Evolutionary conservation across 2,888 invertebrate genomes (phyloP).

Genomic region (Schrankia costaestrigalis): DNA sequence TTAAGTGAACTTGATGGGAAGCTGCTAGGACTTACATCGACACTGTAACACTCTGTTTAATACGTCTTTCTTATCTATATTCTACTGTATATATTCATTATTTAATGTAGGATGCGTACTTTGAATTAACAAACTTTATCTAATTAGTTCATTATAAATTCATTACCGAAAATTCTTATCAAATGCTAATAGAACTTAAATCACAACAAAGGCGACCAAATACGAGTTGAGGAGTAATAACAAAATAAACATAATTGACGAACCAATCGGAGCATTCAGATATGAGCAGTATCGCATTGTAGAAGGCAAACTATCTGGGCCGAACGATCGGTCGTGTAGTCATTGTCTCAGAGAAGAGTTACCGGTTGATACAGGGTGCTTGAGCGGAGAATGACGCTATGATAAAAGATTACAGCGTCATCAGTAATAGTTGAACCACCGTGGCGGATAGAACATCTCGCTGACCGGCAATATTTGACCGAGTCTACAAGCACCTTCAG

Average conservation of each 20-base stretch:
- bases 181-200: slow-evolving; percentile 20
- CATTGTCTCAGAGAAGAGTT: slow-evolving; percentile 56
- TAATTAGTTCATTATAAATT: slow-evolving; percentile 26
- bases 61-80: too few relatives aligned
- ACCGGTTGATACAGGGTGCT: slow-evolving; percentile 47
- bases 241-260: slow-evolving; percentile 57
- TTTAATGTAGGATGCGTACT: slow-evolving; percentile 4
- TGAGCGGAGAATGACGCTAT: slow-evolving; percentile 48
- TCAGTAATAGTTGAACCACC: slow-evolving; percentile 67
- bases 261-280: slow-evolving; percentile 65
- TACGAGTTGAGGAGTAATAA: slow-evolving; percentile 45
- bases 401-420: slow-evolving; percentile 73
- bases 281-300: slow-evolving; percentile 43
- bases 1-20: slow-evolving; percentile 24
- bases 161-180: slow-evolving; percentile 30
- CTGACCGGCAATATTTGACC: slow-evolving; percentile 33
- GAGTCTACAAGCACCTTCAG: slow-evolving; percentile 24
- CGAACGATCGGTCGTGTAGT: slow-evolving; percentile 45
- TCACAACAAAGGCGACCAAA: slow-evolving; percentile 56
- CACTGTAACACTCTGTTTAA: too few relatives aligned
- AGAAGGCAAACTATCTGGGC: slow-evolving; percentile 46
- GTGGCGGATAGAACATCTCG: slow-evolving; percentile 52
- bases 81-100: slow-evolving; percentile 4
- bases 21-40: slow-evolving; percentile 2
- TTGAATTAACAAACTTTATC: slow-evolving; percentile 14